Evolutionary conservation across 2,113 vertebrate genomes (phyloP), one percentile per base, ranked within the genome.

Genomic region (Onychostruthus taczanowskii): DNA sequence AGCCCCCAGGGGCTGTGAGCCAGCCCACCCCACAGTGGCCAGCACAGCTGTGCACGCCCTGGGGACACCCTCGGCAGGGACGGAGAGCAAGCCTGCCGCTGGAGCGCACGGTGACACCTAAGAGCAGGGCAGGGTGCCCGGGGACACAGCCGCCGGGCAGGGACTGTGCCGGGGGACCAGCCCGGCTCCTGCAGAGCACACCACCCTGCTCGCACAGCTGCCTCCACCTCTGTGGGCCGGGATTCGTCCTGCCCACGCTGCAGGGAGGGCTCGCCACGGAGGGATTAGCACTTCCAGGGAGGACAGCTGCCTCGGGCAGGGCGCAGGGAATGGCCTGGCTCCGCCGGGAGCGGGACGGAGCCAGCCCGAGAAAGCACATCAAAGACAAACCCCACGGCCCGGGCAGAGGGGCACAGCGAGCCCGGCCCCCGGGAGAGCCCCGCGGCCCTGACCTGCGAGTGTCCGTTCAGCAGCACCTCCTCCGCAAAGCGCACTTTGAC

Each of bases 401-500:
- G 31, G 16, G 58, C 39, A 53, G 53, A 41, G 4, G 1, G 20
- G 14, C 39, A 35, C 6, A 4, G 37, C 1, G 41, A 49, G 10
- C 56, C 66, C 20, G 28, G 6, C 69, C 0, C 1, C 7, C 6
- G 39, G 19, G 17, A 35, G 13, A 28, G 68, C 58, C 47, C 27
- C 33, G 18, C 30, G 0, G 20, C 47, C 2, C 97, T 43, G 41
- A 99, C 99, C 99, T 99, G 99, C 90, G 98, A 98, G 88, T 99
- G 99, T 68, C 98, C 99, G 19, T 99, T 99, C 97, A 99, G 98
- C 49, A 99, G 98, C 89, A 99, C 99, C 95, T 99, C 99, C 95
- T 99, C 99, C 27, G 99, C 99, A 49, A 99, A 99, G 86, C 98
- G 99, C 86, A 99, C 99, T 98, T 99, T 99, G 93, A 99, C 98